These are phyloP conservation scores for Hippoglossus stenolepis DNA, from an alignment of 2,113 vertebrate genomes.

Conservation along the genomic window DNA sequence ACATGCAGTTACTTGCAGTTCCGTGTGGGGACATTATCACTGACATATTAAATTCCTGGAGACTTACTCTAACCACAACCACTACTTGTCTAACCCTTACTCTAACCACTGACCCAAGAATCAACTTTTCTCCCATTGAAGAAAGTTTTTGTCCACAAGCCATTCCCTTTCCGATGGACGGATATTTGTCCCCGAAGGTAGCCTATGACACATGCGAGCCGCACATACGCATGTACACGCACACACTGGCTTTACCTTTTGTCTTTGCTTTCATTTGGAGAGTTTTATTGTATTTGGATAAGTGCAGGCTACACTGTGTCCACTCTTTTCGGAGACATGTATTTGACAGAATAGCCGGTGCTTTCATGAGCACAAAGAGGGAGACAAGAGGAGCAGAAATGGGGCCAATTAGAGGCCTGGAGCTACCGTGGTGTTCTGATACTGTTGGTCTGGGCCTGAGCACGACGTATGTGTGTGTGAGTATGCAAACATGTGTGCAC, in stretches of 20 bases:
- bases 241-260: slow-evolving; percentile 43
- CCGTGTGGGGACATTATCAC: too few relatives aligned
- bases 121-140: too few relatives aligned
- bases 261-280: slow-evolving; percentile 52
- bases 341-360: slow-evolving; percentile 53
- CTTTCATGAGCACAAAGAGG: slow-evolving; percentile 69
- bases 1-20: too few relatives aligned
- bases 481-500: slow-evolving; percentile 9
- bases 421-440: slow-evolving; percentile 64
- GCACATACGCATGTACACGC: slow-evolving; percentile 1
- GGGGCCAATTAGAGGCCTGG: slow-evolving; percentile 78
- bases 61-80: neutral
- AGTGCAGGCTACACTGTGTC: slow-evolving; percentile 59
- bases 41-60: neutral
- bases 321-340: slow-evolving; percentile 56
- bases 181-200: neutral
- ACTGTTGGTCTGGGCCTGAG: slow-evolving; percentile 47
- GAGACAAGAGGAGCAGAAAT: slow-evolving; percentile 71
- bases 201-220: neutral
- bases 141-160: too few relatives aligned
- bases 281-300: slow-evolving; percentile 66
- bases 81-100: neutral
- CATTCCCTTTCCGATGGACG: too few relatives aligned
- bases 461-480: slow-evolving; percentile 8
- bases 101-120: neutral